Evolutionary conservation across 1,140 invertebrate genomes (phyloP), one percentile per base, ranked within the genome.

Genomic region (Calycopis cecrops): DNA sequence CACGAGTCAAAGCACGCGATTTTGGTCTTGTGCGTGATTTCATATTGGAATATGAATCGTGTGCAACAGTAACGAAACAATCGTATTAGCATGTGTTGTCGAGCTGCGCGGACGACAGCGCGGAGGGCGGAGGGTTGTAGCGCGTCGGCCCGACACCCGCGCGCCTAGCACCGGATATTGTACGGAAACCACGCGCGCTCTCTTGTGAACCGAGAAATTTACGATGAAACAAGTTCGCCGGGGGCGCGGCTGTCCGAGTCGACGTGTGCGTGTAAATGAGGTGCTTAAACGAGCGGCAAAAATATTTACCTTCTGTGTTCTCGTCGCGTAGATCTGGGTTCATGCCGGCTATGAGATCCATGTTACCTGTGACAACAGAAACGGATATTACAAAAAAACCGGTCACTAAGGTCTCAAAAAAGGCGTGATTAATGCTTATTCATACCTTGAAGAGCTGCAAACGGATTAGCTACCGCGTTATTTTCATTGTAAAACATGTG

Each of bases 181-280:
- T 65, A 64, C 60, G 60, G 6, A 69, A 64, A 75, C 60, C 69
- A 59, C 76, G 76, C 77, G 76, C 79, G 75, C 77, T 77, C 78
- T 82, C 77, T 75, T 73, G 65, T 67, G 65, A 57, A 63, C 69
- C 66, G 63, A 65, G 60, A 44, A 44, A 60, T 35, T 56, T 68
- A 63, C 48, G 35, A 63, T 61, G 58, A 58, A 68, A 69, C 63
- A 77, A 76, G 80, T 76, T 82, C 76, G 81, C 83, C 83, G 83
- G 81, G 83, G 83, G 83, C 83, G 83, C 83, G 83, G 83, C 79
- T 83, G 83, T 84, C 76, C 81, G 83, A 83, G 71, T 82, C 79
- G 79, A 86, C 80, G 69, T 81, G 83, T 83, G 79, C 80, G 71
- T 86, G 83, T 79, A 63, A 73, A 83, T 81, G 73, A 79, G 58